These are phyloP conservation scores for Serranus cabrilla DNA, from an alignment of 2,797 vertebrate genomes.

Conservation along the genomic window DNA sequence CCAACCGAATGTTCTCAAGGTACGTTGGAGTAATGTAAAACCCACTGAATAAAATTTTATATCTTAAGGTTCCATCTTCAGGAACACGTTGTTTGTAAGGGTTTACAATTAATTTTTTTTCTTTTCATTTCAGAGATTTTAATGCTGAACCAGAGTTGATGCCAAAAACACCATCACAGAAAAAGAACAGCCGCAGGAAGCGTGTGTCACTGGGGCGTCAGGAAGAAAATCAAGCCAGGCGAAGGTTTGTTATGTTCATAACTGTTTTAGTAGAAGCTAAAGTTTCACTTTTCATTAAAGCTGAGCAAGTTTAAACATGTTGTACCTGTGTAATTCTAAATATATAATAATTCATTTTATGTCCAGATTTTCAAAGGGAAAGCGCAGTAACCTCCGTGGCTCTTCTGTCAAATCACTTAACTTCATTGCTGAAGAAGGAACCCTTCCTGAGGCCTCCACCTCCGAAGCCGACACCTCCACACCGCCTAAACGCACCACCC, in stretches of 20 bases:
- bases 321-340: background rate
- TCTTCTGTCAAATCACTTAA: slow-evolving; percentile 79
- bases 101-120: slow-evolving; percentile 13
- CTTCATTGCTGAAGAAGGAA: slow-evolving; percentile 76
- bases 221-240: slow-evolving; percentile 83
- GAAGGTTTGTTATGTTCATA: slow-evolving; percentile 84
- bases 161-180: slow-evolving; percentile 96
- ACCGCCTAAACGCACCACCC: slow-evolving; percentile 78
- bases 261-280: fast-evolving
- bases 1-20: slow-evolving; percentile 92
- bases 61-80: background rate
- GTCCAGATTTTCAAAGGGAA: slow-evolving; percentile 84
- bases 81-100: background rate
- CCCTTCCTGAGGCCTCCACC: slow-evolving; percentile 12
- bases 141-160: slow-evolving; percentile 92
- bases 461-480: slow-evolving; percentile 48
- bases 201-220: slow-evolving; percentile 84
- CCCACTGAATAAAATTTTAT: background rate
- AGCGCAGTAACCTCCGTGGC: slow-evolving; percentile 85
- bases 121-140: slow-evolving; percentile 84
- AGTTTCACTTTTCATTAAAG: background rate
- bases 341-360: background rate
- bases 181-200: slow-evolving; percentile 89
- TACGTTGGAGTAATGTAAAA: slow-evolving; percentile 52
- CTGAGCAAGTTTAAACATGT: background rate